Evolutionary conservation across 2,888 invertebrate genomes (phyloP).

Genomic region (Hydraecia micacea): DNA sequence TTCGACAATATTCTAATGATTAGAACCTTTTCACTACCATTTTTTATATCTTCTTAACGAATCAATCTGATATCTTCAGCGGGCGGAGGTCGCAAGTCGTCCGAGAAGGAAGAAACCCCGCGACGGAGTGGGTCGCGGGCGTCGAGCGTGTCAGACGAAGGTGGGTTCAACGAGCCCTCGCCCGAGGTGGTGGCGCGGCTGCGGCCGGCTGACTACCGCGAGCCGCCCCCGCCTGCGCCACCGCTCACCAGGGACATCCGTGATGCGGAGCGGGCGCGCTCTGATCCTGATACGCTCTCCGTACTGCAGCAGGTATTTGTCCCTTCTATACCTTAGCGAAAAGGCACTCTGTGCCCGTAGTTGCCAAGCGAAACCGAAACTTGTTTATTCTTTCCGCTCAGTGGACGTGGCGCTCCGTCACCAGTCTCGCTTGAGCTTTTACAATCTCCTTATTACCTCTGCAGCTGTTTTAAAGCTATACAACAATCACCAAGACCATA

Average conservation of each 20-base stretch:
- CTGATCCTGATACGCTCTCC: constrained; percentile 87
- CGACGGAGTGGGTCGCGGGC: constrained; percentile 92
- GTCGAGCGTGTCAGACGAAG: constrained; percentile 92
- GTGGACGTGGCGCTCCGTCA: not conserved
- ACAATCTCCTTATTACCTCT: not conserved
- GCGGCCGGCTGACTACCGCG: constrained; percentile 86
- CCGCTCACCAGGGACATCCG: constrained; percentile 81
- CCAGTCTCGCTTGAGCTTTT: not conserved
- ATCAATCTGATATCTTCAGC: constrained; percentile 72
- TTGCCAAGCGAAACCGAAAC: constrained; percentile 9
- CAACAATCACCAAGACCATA: not conserved
- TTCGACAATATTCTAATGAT: not conserved
- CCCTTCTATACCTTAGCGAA: not conserved
- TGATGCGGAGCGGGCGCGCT: constrained; percentile 83
- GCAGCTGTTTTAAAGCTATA: not conserved
- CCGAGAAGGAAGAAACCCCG: constrained; percentile 90
- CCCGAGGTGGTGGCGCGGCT: constrained; percentile 92
- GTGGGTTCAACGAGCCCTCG: constrained; percentile 93
- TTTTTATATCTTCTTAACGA: constrained; percentile 4
- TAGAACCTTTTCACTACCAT: constrained; percentile 1
- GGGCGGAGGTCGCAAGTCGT: constrained; percentile 87
- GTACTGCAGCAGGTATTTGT: constrained; percentile 84
- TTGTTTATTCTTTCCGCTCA: not conserved
- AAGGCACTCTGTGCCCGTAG: not conserved
- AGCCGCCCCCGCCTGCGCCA: constrained; percentile 74